phyloP scores from a whole-genome alignment of 2,888 invertebrate genomes.

The Drosophila emarginata region DNA sequence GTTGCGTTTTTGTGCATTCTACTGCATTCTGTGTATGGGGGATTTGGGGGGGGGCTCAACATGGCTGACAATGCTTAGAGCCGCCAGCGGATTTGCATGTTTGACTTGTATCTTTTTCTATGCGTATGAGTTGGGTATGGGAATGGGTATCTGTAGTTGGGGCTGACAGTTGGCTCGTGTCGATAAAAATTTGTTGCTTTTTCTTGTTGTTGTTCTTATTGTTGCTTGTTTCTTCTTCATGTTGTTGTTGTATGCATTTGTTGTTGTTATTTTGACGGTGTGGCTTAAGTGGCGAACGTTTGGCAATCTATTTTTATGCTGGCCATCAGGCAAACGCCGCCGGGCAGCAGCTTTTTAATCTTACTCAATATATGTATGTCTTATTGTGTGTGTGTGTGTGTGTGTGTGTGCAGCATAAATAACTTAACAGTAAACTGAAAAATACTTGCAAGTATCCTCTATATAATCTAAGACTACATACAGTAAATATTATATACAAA shows the following conservation, averaged over 20 bases:
- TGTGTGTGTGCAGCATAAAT: slow-evolving; percentile 52
- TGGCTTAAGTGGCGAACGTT: slow-evolving; percentile 44
- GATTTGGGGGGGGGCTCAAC: slow-evolving; percentile 58
- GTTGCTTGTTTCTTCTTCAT: slow-evolving; percentile 40
- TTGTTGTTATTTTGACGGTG: slow-evolving; percentile 26
- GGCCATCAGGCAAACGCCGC: slow-evolving; percentile 45
- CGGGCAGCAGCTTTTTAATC: slow-evolving; percentile 9
- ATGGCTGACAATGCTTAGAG: slow-evolving; percentile 73
- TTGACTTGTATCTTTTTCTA: slow-evolving; percentile 6
- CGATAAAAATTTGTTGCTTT: slow-evolving; percentile 66
- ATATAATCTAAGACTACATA: slow-evolving; percentile 8
- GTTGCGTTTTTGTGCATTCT: slow-evolving; percentile 18
- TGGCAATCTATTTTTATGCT: slow-evolving; percentile 61
- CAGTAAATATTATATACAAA: not conserved
- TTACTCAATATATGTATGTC: not conserved
- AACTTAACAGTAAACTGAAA: slow-evolving; percentile 20
- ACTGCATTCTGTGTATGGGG: not conserved
- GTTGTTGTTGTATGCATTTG: slow-evolving; percentile 42
- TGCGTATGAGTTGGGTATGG: slow-evolving; percentile 8
- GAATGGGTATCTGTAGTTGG: slow-evolving; percentile 14
- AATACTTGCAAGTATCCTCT: slow-evolving; percentile 7
- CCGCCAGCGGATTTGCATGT: slow-evolving; percentile 46
- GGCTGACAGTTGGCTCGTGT: slow-evolving; percentile 74
- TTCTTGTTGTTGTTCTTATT: slow-evolving; percentile 40
- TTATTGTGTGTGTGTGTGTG: slow-evolving; percentile 33